Evolutionary conservation across 2,113 vertebrate species (phyloP).

Genomic region (Scartelaos histophorus): DNA sequence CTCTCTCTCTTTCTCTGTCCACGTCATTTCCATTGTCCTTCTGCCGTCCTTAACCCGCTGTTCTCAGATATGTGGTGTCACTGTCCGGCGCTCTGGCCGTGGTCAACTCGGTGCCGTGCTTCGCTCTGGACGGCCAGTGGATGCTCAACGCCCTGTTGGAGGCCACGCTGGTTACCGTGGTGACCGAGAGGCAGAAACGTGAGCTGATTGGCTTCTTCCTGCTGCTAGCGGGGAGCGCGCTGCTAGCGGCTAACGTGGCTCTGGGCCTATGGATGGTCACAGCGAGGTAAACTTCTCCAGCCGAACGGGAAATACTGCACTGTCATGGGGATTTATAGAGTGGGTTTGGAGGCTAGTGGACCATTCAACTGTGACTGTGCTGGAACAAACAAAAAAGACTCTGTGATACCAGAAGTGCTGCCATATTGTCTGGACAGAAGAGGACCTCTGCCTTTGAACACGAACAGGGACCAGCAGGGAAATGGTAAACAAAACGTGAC

Average conservation of each 20-base stretch:
- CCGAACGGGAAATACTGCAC: neutral
- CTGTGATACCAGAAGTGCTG: constrained; percentile 22
- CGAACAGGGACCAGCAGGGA: constrained; percentile 22
- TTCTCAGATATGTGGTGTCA: constrained; percentile 89
- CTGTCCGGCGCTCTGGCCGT: constrained; percentile 94
- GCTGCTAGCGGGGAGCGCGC: constrained; percentile 90
- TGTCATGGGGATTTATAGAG: neutral
- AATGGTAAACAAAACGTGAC: constrained; percentile 12
- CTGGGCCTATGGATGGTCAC: constrained; percentile 98
- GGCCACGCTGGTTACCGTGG: constrained; percentile 85
- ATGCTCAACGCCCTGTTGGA: constrained; percentile 96
- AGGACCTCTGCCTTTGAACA: constrained; percentile 21
- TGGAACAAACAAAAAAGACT: constrained; percentile 5
- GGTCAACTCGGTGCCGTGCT: constrained; percentile 97
- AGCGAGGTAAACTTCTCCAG: constrained; percentile 79
- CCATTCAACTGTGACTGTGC: constrained; percentile 50
- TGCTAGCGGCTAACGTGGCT: constrained; percentile 94
- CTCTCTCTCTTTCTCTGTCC: neutral
- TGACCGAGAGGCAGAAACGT: constrained; percentile 87
- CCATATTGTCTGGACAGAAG: constrained; percentile 14
- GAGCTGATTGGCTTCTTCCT: constrained; percentile 95
- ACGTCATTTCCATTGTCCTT: neutral
- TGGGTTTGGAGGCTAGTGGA: constrained; percentile 19
- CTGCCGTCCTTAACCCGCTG: constrained; percentile 47
- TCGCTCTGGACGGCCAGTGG: constrained; percentile 97